Evolutionary conservation across 2,113 vertebrate genomes (phyloP).

Genomic region (Phalacrocorax carbo): DNA sequence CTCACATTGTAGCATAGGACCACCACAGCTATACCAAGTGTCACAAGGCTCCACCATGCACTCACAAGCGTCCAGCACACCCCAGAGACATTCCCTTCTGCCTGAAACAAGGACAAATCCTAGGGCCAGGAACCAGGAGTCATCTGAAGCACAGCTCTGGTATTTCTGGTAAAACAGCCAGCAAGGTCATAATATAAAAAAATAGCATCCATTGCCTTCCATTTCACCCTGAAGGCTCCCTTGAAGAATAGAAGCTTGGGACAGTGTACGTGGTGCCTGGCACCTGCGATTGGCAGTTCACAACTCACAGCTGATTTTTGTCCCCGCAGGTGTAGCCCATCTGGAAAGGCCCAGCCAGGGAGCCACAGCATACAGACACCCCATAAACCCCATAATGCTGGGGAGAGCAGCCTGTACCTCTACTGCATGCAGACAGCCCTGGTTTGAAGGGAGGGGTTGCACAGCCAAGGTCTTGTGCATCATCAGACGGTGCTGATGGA

Average conservation of each 20-base stretch:
- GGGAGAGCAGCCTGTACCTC: fast-evolving
- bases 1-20: fast-evolving
- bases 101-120: background rate
- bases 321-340: background rate
- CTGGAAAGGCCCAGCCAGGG: background rate
- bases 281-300: background rate
- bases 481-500: background rate
- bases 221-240: too few species aligned
- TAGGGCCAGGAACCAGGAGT: background rate
- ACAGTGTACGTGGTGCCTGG: background rate
- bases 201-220: fast-evolving
- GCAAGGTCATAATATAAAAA: fast-evolving
- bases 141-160: fast-evolving
- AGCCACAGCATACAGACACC: background rate
- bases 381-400: background rate
- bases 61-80: background rate
- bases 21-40: background rate
- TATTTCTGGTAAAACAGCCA: background rate
- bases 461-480: background rate
- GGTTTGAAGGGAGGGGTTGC: background rate
- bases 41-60: fast-evolving
- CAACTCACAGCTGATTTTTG: background rate
- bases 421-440: fast-evolving
- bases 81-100: background rate
- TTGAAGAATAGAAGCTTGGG: background rate